These are phyloP conservation scores for Branchipolynoe longqiensis DNA, from an alignment of 2,888 invertebrate species.

Conservation along the genomic window DNA sequence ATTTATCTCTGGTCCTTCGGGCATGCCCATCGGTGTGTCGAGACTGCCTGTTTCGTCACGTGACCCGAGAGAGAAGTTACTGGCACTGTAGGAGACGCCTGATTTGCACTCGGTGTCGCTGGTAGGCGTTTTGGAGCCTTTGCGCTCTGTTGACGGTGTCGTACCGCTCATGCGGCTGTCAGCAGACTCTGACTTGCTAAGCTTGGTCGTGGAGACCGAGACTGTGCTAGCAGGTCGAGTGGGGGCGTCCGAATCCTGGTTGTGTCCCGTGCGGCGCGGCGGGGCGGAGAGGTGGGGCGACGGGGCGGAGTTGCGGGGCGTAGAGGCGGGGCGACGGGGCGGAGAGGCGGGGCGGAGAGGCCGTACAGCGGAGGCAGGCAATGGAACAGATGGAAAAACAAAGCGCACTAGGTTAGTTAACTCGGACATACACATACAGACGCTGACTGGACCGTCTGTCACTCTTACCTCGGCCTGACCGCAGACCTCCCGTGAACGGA, in stretches of 20 bases:
- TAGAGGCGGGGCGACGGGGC: neutral
- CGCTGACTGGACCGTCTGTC: too few relatives aligned
- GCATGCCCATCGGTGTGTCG: slow-evolving; percentile 61
- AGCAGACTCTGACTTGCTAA: slow-evolving; percentile 63
- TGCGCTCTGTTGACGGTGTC: slow-evolving; percentile 47
- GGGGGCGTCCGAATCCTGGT: slow-evolving; percentile 68
- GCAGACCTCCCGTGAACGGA: too few relatives aligned
- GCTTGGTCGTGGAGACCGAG: slow-evolving; percentile 67
- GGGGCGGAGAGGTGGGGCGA: neutral
- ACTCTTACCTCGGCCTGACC: too few relatives aligned
- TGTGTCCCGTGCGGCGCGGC: neutral
- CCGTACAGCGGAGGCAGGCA: too few relatives aligned
- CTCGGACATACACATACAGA: too few relatives aligned
- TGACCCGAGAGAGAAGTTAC: slow-evolving; percentile 57
- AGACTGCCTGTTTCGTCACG: slow-evolving; percentile 63
- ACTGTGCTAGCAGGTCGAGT: slow-evolving; percentile 72
- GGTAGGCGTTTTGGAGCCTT: slow-evolving; percentile 62
- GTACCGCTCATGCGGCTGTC: slow-evolving; percentile 57
- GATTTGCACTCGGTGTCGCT: slow-evolving; percentile 62
- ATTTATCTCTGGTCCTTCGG: slow-evolving; percentile 87
- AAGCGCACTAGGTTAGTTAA: too few relatives aligned
- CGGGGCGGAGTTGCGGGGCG: too few relatives aligned
- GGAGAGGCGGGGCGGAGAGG: too few relatives aligned
- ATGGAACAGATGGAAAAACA: too few relatives aligned
- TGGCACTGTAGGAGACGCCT: slow-evolving; percentile 48